Percentiles rank a stretch among this genome's conserved stretches.
These are phyloP conservation scores for Philereme transversata DNA, from an alignment of 2,888 invertebrate species.

Conservation along the genomic window DNA sequence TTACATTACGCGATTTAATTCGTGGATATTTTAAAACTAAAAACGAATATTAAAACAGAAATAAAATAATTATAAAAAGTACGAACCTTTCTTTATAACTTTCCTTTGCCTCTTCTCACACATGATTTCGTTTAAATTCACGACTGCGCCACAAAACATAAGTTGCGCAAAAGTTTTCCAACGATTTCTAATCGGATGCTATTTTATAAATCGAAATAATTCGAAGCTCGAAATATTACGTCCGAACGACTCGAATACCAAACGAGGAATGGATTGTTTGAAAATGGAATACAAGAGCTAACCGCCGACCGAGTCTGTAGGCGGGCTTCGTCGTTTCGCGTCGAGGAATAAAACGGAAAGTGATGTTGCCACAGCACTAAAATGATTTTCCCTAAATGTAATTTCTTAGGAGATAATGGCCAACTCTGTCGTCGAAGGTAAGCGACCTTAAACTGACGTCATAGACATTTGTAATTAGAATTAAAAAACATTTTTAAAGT, in stretches of 20 bases:
- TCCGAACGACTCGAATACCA: conserved; percentile 41
- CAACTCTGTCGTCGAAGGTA: too few relatives aligned
- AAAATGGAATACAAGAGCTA: conserved; percentile 51
- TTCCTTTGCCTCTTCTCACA: conserved; percentile 69
- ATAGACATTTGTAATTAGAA: too few relatives aligned
- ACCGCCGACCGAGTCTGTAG: conserved; percentile 3
- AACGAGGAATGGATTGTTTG: conserved; percentile 52
- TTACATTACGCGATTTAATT: too few relatives aligned
- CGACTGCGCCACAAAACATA: conserved; percentile 47
- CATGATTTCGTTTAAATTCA: conserved; percentile 57
- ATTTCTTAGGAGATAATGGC: too few relatives aligned
- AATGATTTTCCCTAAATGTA: conserved; percentile 7
- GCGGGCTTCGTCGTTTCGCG: conserved; percentile 19
- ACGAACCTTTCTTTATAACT: conserved; percentile 62
- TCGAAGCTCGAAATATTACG: conserved; percentile 33
- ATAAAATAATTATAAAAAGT: conserved; percentile 1
- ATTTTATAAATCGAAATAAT: conserved; percentile 20
- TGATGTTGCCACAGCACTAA: conserved; percentile 30
- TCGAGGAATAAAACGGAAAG: conserved; percentile 38
- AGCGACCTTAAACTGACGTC: too few relatives aligned
- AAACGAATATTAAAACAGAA: not conserved
- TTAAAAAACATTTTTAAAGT: too few relatives aligned
- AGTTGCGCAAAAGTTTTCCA: conserved; percentile 36
- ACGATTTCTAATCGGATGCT: conserved; percentile 3
- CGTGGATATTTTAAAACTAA: not conserved